These are phyloP conservation scores for Drosophila parthenogenetica DNA, from an alignment of 2,888 invertebrate species.

Conservation along the genomic window DNA sequence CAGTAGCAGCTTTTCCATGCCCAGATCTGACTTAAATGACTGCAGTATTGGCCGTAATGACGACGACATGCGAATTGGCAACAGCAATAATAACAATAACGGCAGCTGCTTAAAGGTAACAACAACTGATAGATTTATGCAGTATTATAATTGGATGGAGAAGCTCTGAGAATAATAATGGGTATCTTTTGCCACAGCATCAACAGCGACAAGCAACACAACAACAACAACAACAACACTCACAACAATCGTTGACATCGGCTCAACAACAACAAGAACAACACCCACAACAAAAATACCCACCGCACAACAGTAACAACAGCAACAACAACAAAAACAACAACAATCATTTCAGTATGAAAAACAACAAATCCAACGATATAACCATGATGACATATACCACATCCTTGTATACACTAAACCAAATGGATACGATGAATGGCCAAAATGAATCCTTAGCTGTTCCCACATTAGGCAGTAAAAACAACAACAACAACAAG, in stretches of 20 bases:
- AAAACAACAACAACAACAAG: conserved; percentile 51
- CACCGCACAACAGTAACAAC: conserved; percentile 50
- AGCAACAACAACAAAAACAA: conserved; percentile 35
- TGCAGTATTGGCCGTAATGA: conserved; percentile 35
- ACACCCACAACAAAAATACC: conserved; percentile 49
- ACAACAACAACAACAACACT: conserved; percentile 42
- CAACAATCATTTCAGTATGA: conserved; percentile 27
- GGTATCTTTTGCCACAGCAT: conserved; percentile 46
- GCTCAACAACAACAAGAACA: conserved; percentile 37
- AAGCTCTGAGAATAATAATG: conserved; percentile 40
- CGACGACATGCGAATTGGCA: conserved; percentile 10
- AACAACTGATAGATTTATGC: conserved; percentile 7
- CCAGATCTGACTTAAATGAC: conserved; percentile 45
- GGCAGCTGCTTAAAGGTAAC: conserved; percentile 35
- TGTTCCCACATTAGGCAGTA: conserved; percentile 73
- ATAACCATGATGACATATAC: conserved; percentile 51
- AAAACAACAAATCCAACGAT: conserved; percentile 41
- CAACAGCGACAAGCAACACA: conserved; percentile 48
- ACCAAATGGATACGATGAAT: conserved; percentile 40
- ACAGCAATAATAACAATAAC: conserved; percentile 36
- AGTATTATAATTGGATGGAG: conserved; percentile 4
- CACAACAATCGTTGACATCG: conserved; percentile 36
- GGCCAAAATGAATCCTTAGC: conserved; percentile 25
- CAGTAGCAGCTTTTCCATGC: conserved; percentile 45
- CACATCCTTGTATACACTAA: conserved; percentile 47